These are phyloP conservation scores for Anhinga anhinga DNA, from an alignment of 2,113 vertebrate genomes.

Conservation along the genomic window DNA sequence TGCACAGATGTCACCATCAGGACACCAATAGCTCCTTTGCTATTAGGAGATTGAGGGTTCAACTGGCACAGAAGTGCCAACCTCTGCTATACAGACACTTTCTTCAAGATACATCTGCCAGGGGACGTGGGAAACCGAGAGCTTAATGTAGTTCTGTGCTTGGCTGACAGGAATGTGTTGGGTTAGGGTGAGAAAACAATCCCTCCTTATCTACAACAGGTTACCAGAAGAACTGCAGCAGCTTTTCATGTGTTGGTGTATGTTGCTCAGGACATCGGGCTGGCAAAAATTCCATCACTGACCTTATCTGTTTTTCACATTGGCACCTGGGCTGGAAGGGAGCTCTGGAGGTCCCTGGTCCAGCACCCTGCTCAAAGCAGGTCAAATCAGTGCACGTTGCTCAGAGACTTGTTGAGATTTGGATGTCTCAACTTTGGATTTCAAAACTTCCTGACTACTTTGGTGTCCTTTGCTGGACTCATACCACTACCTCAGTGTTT, in stretches of 20 bases:
- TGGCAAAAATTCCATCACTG: not conserved
- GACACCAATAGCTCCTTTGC: not conserved
- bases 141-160: not conserved
- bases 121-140: not conserved
- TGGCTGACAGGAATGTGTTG: not conserved
- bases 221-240: not conserved
- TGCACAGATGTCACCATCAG: not conserved
- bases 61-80: not conserved
- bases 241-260: not conserved
- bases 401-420: not conserved
- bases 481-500: not conserved
- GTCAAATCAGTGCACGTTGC: rapidly evolving
- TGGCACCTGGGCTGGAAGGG: not conserved
- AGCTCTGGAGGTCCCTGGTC: not conserved
- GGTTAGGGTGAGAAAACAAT: not conserved
- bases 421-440: not conserved
- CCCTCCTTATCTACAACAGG: not conserved
- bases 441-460: not conserved
- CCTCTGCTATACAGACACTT: not conserved
- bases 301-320: not conserved
- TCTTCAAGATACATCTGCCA: not conserved
- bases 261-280: not conserved
- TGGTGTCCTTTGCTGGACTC: not conserved
- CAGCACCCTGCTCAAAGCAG: not conserved
- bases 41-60: not conserved